These are phyloP conservation scores for Spicauda simplicius DNA, from an alignment of 2,888 invertebrate species.

Conservation along the genomic window DNA sequence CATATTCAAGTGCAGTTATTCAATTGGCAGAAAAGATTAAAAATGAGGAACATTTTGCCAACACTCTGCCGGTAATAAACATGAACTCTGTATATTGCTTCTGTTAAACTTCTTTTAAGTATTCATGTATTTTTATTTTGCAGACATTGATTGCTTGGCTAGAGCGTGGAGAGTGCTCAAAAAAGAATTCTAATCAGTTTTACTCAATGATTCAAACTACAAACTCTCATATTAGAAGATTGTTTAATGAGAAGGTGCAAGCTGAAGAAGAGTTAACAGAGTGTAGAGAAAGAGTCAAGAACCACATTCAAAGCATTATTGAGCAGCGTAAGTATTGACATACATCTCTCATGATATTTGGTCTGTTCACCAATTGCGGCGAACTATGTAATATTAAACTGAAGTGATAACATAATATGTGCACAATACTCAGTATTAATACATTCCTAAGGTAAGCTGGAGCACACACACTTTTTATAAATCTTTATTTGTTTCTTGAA, in stretches of 20 bases:
- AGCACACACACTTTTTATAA: background rate
- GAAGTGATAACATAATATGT: background rate
- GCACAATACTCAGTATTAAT: constrained; percentile 1
- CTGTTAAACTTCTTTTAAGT: no score
- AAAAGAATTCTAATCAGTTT: constrained; percentile 95
- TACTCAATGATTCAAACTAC: constrained; percentile 98
- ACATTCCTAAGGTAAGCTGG: constrained; percentile 16
- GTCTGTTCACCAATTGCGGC: background rate
- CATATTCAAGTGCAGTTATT: constrained; percentile 68
- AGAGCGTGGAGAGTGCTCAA: constrained; percentile 96
- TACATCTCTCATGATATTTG: background rate
- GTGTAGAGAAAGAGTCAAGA: constrained; percentile 93
- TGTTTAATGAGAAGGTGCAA: constrained; percentile 93
- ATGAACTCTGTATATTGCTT: no score
- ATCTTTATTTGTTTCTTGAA: background rate
- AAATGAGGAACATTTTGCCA: constrained; percentile 71
- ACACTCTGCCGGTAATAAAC: constrained; percentile 61
- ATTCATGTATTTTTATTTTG: background rate
- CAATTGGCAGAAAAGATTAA: constrained; percentile 75
- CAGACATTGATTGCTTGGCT: constrained; percentile 95
- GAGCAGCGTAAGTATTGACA: constrained; percentile 94
- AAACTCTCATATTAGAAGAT: constrained; percentile 94
- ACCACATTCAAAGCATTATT: constrained; percentile 93
- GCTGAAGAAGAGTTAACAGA: constrained; percentile 95
- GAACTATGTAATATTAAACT: constrained; percentile 4